phyloP scores from a whole-genome alignment of 2,113 vertebrate species.

The Muntiacus reevesi region DNA sequence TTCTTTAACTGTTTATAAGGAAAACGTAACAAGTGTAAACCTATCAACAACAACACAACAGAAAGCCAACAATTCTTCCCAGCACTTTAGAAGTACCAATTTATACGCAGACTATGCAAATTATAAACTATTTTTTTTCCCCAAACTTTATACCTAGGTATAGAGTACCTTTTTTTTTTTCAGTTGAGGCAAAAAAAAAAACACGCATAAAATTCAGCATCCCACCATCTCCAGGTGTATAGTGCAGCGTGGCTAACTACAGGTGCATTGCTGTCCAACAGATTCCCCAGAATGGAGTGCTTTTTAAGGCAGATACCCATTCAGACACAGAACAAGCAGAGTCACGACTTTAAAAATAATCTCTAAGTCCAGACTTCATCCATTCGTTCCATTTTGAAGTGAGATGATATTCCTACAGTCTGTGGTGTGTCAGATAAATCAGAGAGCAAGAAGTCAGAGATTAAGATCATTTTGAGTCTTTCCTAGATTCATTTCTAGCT shows the following conservation, averaged over 20 bases:
- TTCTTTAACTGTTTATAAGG: background rate
- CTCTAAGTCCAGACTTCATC: background rate
- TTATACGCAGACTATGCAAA: background rate
- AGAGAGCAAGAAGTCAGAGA: background rate
- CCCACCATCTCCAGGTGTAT: fast-evolving
- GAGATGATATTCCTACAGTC: background rate
- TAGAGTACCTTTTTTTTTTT: background rate
- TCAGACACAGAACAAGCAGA: background rate
- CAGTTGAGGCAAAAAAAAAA: background rate
- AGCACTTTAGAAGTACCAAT: background rate
- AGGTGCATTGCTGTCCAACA: background rate
- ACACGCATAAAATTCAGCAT: background rate
- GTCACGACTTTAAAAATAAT: background rate
- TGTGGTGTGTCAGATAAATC: background rate
- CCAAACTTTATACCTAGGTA: background rate
- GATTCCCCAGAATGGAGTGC: no score
- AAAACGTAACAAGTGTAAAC: background rate
- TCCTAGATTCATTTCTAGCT: no score
- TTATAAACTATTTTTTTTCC: background rate
- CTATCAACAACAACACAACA: background rate
- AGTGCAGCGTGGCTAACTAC: background rate
- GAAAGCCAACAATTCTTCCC: background rate
- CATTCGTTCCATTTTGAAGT: background rate
- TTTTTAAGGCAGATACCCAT: background rate
- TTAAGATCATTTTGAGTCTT: background rate